phyloP scores from a whole-genome alignment of 2,888 invertebrate species.

The Cheilosia scutellata region DNA sequence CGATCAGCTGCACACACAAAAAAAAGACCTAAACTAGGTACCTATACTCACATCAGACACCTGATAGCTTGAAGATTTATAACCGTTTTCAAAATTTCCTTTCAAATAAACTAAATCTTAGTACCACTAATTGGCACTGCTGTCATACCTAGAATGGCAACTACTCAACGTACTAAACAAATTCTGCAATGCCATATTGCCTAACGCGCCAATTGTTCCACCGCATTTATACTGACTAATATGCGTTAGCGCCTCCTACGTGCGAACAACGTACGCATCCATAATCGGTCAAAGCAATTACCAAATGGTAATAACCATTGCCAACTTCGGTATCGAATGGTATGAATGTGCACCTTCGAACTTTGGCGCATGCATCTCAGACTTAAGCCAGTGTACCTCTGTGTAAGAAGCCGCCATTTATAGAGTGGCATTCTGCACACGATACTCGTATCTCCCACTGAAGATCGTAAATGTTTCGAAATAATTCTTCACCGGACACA shows the following conservation, averaged over 20 bases:
- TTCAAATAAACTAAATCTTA: conserved; percentile 21
- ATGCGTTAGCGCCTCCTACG: conserved; percentile 61
- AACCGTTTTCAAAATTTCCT: conserved; percentile 9
- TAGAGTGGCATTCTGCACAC: conserved; percentile 26
- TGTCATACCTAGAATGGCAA: conserved; percentile 27
- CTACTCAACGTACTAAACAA: conserved; percentile 4
- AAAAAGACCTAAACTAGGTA: no score
- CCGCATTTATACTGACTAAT: neutral
- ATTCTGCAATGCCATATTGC: conserved; percentile 42
- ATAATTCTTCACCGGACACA: conserved; percentile 71
- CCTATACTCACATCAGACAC: neutral
- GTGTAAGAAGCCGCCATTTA: conserved; percentile 14
- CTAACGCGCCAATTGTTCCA: conserved; percentile 15
- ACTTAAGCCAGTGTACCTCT: neutral
- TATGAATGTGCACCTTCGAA: conserved; percentile 58
- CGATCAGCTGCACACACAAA: no score
- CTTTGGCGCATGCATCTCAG: conserved; percentile 53
- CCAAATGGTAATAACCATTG: conserved; percentile 56
- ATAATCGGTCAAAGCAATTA: conserved; percentile 73
- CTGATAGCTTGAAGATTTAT: conserved; percentile 10
- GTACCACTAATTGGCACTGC: conserved; percentile 26
- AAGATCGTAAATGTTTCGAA: conserved; percentile 68
- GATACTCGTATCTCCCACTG: conserved; percentile 1
- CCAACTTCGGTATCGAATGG: conserved; percentile 34
- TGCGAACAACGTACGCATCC: conserved; percentile 59